Conservation (phyloP, 2,113 vertebrate genomes). For the Megaceryle maxima region DNA sequence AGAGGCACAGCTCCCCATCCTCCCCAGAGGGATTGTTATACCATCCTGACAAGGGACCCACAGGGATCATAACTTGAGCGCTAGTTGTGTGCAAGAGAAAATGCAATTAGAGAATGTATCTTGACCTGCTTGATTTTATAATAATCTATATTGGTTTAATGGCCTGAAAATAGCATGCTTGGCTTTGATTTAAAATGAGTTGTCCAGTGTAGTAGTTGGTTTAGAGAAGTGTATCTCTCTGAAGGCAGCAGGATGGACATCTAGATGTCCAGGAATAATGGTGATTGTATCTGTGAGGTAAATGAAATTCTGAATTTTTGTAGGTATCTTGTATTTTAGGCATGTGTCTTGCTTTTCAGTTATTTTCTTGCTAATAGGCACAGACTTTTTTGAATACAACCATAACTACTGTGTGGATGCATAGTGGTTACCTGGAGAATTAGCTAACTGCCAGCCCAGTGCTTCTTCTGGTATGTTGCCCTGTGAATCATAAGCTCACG, state of each 20-base stretch:
- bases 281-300: background rate
- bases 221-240: background rate
- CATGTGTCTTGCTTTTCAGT: background rate
- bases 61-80: background rate
- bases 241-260: background rate
- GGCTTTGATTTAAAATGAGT: background rate
- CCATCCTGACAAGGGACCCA: background rate
- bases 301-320: background rate
- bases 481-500: fast-evolving
- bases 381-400: background rate
- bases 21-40: background rate
- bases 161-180: background rate
- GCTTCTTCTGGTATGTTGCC: background rate
- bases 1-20: background rate
- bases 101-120: background rate
- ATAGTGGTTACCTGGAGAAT: background rate
- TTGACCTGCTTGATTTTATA: background rate
- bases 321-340: background rate
- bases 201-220: background rate
- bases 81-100: background rate
- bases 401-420: background rate
- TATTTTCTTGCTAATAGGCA: background rate
- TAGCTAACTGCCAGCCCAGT: background rate
- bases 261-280: fast-evolving
- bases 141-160: background rate